phyloP scores from a whole-genome alignment of 2,113 vertebrate genomes.

The Labeo rohita region DNA sequence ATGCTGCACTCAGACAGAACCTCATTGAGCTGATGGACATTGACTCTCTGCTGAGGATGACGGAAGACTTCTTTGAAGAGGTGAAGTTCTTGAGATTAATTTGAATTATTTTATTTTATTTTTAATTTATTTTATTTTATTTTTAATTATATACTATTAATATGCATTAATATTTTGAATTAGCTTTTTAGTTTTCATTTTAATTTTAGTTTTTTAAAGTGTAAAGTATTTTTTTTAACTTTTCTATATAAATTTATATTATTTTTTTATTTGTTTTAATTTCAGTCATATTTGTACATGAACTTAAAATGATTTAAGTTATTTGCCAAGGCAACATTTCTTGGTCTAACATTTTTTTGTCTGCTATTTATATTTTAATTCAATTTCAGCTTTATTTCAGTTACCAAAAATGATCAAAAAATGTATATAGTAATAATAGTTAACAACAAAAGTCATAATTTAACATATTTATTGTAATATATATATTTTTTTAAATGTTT shows the following conservation, averaged over 20 bases:
- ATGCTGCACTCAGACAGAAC: slow-evolving; percentile 61
- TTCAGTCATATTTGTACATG: neutral
- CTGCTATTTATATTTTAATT: too few species aligned
- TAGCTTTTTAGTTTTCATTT: neutral
- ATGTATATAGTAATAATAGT: too few species aligned
- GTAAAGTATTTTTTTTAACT: neutral
- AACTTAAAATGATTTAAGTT: too few species aligned
- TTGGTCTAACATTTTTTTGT: too few species aligned
- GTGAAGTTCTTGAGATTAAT: slow-evolving; percentile 31
- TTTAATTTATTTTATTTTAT: too few species aligned
- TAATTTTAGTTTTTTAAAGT: neutral
- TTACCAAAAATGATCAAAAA: too few species aligned
- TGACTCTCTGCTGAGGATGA: slow-evolving; percentile 60
- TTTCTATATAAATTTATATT: neutral
- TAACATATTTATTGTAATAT: too few species aligned
- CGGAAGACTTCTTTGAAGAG: slow-evolving; percentile 67
- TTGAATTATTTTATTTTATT: too few species aligned
- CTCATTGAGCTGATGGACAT: slow-evolving; percentile 63
- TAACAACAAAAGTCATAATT: too few species aligned
- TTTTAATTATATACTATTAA: neutral
- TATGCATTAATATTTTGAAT: neutral
- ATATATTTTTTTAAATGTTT: too few species aligned
- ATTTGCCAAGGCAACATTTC: too few species aligned
- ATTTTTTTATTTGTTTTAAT: neutral
- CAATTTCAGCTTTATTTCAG: too few species aligned